Conservation (phyloP, 1,140 invertebrate genomes). For the Zaprionus camerounensis region DNA sequence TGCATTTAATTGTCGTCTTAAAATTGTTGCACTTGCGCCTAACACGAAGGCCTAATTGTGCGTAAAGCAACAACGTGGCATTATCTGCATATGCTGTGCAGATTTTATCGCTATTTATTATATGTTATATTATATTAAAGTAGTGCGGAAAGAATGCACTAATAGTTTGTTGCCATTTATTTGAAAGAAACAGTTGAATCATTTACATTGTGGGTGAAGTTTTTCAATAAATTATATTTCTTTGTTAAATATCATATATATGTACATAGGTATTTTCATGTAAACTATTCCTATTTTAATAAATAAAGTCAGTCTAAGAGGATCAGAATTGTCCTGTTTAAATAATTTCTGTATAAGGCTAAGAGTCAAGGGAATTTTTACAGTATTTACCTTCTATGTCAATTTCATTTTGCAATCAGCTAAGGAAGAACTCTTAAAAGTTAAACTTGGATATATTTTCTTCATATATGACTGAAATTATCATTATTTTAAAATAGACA, state of each 20-base stretch:
- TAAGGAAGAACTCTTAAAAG: too few relatives aligned
- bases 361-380: too few relatives aligned
- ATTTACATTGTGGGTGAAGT: neutral
- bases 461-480: too few relatives aligned
- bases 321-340: too few relatives aligned
- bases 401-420: too few relatives aligned
- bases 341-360: too few relatives aligned
- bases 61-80: neutral
- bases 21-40: slow-evolving; percentile 1
- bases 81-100: neutral
- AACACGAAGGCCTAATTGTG: slow-evolving; percentile 3
- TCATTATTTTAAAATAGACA: too few relatives aligned
- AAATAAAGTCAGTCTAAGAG: neutral
- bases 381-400: too few relatives aligned
- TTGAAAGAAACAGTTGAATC: neutral
- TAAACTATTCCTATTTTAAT: too few relatives aligned
- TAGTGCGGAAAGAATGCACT: neutral
- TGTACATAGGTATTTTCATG: too few relatives aligned
- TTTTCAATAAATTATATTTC: neutral
- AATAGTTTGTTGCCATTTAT: neutral
- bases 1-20: slow-evolving; percentile 23
- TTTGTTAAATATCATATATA: too few relatives aligned
- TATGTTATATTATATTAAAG: neutral
- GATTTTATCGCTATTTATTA: neutral
- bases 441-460: too few relatives aligned